Evolutionary conservation across 2,888 invertebrate genomes (phyloP).

Genomic region (Melieria crassipennis): DNA sequence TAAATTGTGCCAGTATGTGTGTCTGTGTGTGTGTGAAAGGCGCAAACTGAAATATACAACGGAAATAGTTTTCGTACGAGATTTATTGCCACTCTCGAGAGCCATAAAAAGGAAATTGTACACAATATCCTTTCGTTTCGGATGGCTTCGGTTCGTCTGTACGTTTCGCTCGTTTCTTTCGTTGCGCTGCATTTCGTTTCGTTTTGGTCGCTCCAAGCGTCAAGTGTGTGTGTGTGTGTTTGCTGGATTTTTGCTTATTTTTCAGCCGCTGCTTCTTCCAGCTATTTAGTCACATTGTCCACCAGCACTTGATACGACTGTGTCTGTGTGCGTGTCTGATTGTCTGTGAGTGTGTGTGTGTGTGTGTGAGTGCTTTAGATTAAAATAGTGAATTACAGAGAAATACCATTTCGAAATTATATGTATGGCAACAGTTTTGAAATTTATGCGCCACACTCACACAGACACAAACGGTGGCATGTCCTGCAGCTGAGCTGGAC

Average conservation of each 20-base stretch:
- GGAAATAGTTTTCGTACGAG: conserved; percentile 65
- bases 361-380: conserved; percentile 31
- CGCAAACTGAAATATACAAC: conserved; percentile 58
- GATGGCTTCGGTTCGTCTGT: conserved; percentile 25
- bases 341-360: conserved; percentile 16
- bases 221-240: conserved; percentile 15
- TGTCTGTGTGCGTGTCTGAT: no score
- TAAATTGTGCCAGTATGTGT: neutral
- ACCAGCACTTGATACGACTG: no score
- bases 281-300: no score
- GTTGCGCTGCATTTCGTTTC: conserved; percentile 12
- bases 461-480: neutral
- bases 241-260: neutral
- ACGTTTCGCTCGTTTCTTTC: conserved; percentile 11
- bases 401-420: conserved; percentile 13
- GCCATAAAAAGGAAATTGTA: conserved; percentile 66
- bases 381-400: conserved; percentile 39
- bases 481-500: no score
- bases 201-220: conserved; percentile 21
- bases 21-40: conserved; percentile 33
- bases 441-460: neutral
- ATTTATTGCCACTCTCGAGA: conserved; percentile 66
- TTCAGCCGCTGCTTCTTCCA: no score
- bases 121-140: conserved; percentile 60
- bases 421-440: conserved; percentile 7